Base-by-base conservation (phyloP, 2,797 vertebrate species). In the Mormyrops attenuatus region DNA sequence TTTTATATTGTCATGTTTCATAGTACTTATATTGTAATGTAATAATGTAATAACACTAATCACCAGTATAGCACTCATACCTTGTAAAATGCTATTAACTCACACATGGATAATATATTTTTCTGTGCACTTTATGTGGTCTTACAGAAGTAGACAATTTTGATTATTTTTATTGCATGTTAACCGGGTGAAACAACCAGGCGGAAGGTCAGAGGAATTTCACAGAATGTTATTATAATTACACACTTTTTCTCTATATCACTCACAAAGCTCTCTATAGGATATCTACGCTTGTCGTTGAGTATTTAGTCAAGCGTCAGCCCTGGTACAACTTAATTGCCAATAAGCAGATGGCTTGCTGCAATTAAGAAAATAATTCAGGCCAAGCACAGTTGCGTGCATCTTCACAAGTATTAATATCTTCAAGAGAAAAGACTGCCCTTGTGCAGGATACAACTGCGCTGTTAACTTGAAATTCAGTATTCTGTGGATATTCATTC, bases 291-390 rank as follows among this genome's bases (percentile, higher is more conserved):
- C 80, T 84, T 84, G 80, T 84, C 80, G 44, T 49, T 84, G 80
- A 26, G 80, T 84, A 49, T 84, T 84, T 84, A 84, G 80, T 84
- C 80, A 84, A 84, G 80, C 44, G 80, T 84, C 80, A 84, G 80
- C 38, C 49, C 38, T 84, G 80, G 41, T 44, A 84, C 80, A 84
- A 84, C 80, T 44, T 84, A 84, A 84, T 84, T 49, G 44, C 80
- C 80, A 84, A 84, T 84, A 84, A 84, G 20, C 80, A 84, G 80
- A 84, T 84, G 80, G 80, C 80, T 84, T 84, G 17, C 41, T n/a
- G 44, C 80, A 84, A 84, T 84, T 84, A 84, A 84, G 80, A 84
- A 84, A 84, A 26, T 84, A 84, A 84, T 44, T 84, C 44, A 84
- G 80, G 80, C 44, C 80, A 84, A 84, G n/a, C 80, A 84, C 38